Evolutionary conservation across 30 jellyfish, hydroid and myxozoan genomes (phyloP), one percentile per base, ranked within the genome.

Genomic region (Rhopilema esculentum): DNA sequence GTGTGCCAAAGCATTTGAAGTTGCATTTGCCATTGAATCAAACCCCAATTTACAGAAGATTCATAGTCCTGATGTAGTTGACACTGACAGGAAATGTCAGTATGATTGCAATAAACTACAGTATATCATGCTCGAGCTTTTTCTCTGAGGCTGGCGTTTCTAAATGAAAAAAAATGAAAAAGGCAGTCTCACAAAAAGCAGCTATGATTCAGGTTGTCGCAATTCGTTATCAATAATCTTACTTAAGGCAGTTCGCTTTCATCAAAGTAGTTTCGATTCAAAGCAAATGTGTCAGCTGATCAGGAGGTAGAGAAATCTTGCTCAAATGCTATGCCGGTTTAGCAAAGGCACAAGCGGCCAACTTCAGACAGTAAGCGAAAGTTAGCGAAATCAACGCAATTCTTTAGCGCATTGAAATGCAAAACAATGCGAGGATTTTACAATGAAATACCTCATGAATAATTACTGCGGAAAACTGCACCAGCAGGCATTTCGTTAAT

Each of bases 401-500:
- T 64, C 31, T 30, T 27, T 69, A 63, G 24, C 88, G 88, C 88
- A 52, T 77, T 51, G 1, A 48, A 24, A n/a, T 26, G 57, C 77
- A 40, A 69, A 82, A 72, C 84, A 72, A 61, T 67, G 72, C 87
- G 49, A 1, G 77, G 77, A 72, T 57, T 71, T 64, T 49, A 88
- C 91, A 88, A 88, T 88, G 91, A 65, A 63, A 72, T 50, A 53
- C 21, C 91, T 88, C 88, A 88, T 88, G 80, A 79, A 88, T 88
- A 24, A 66, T 74, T 88, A 63, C 72, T 49, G 83, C 30, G 26
- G 61, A 40, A 17, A 12, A 64, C 27, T 80, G 29, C 96, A 88
- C 91, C 96, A 78, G 96, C 96, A 71, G 80, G 20, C 83, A 68
- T 79, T 79, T n/a, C 81, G 71, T 88, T 16, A 88, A 88, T 88